These are phyloP conservation scores for Electrona antarctica DNA, from an alignment of 2,113 vertebrate genomes.

Conservation along the genomic window DNA sequence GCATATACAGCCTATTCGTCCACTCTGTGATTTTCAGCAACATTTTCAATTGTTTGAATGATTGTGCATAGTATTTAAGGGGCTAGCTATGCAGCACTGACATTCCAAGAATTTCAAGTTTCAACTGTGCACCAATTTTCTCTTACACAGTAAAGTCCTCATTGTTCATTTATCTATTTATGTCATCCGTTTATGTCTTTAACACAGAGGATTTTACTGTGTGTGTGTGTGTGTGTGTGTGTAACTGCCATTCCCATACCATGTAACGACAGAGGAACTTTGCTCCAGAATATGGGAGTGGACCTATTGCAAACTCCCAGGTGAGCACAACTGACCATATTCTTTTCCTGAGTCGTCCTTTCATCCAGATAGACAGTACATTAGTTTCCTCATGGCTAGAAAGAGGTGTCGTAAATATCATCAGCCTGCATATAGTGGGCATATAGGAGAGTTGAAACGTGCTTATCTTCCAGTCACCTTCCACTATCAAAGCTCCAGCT, in stretches of 20 bases:
- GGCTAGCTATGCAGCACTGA: constrained; percentile 54
- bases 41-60: neutral
- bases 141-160: neutral
- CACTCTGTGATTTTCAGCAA: constrained; percentile 22
- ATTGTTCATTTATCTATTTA: too few species aligned
- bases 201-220: too few species aligned
- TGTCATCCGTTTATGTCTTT: too few species aligned
- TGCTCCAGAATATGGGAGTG: neutral
- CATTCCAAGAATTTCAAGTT: constrained; percentile 51
- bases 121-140: constrained; percentile 11
- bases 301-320: constrained; percentile 9
- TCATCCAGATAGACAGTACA: too few species aligned
- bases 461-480: too few species aligned
- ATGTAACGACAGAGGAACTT: constrained; percentile 4
- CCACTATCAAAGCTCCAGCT: too few species aligned
- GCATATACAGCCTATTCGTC: constrained; percentile 36
- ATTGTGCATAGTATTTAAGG: constrained; percentile 24
- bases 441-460: too few species aligned
- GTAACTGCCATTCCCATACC: constrained; percentile 2
- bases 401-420: too few species aligned
- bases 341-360: neutral
- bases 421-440: too few species aligned
- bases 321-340: neutral
- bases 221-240: neutral
- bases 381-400: too few species aligned